Conservation (phyloP, 2,797 vertebrate species). For the Sylvilagus floridanus region DNA sequence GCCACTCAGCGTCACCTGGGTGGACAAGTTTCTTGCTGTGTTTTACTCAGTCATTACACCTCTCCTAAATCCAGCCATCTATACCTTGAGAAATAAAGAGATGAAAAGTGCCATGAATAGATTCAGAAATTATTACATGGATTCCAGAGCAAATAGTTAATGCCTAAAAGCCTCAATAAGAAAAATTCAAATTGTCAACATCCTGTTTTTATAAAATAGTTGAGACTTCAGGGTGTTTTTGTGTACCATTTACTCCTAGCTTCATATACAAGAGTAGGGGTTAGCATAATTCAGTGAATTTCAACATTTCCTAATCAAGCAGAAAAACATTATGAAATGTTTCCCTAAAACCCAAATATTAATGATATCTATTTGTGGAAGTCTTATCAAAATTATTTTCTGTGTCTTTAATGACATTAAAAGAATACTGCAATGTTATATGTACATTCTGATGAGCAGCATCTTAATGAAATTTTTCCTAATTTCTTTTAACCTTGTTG, state of each 20-base stretch:
- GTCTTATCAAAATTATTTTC: not conserved
- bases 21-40: slow-evolving; percentile 64
- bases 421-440: not conserved
- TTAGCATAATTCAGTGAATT: not conserved
- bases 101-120: slow-evolving; percentile 63
- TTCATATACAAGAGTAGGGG: not conserved
- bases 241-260: not conserved
- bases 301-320: not conserved
- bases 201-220: not conserved
- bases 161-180: not conserved
- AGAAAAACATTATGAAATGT: not conserved
- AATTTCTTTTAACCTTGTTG: not conserved
- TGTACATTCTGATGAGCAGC: not conserved
- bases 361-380: not conserved
- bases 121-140: not conserved
- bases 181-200: not conserved
- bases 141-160: not conserved
- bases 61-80: slow-evolving; percentile 70
- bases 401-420: not conserved
- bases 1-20: slow-evolving; percentile 46
- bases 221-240: not conserved
- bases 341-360: not conserved
- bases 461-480: not conserved
- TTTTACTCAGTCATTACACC: slow-evolving; percentile 74
- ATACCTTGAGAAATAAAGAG: slow-evolving; percentile 64